Percentiles rank a stretch among this genome's conserved stretches.
phyloP scores from a whole-genome alignment of 1,140 invertebrate genomes.

The Branchinecta lindahli region DNA sequence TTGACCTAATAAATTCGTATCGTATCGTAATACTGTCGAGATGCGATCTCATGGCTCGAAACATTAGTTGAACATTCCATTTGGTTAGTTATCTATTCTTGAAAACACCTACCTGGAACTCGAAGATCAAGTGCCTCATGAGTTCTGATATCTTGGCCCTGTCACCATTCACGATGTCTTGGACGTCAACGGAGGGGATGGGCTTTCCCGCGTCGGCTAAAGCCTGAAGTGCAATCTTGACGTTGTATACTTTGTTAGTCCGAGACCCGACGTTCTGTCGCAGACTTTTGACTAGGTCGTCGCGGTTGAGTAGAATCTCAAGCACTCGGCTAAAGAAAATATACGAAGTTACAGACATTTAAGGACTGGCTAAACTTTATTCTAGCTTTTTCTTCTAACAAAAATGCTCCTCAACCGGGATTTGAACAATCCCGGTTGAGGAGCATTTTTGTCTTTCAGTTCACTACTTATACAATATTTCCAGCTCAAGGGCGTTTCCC shows the following conservation, averaged over 20 bases:
- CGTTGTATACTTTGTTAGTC: not conserved
- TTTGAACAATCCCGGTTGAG: no score
- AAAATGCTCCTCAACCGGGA: no score
- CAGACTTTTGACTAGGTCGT: not conserved
- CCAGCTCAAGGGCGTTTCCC: no score
- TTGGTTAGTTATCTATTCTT: no score
- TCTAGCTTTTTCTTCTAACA: no score
- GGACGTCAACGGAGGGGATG: not conserved
- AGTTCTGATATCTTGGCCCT: not conserved
- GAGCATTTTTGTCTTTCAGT: no score
- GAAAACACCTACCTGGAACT: not conserved
- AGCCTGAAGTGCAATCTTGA: slow-evolving; percentile 3
- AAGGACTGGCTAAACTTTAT: no score
- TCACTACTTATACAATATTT: no score
- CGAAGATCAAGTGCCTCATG: not conserved
- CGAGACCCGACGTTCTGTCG: not conserved
- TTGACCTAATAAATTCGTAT: no score
- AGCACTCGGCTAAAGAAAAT: not conserved
- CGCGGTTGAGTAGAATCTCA: not conserved
- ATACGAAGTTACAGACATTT: not conserved
- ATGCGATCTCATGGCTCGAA: no score
- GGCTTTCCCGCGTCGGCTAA: not conserved
- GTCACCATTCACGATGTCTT: not conserved
- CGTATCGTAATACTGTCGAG: no score
- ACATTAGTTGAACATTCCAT: no score